Percentiles rank a stretch among this genome's conserved stretches.
Evolutionary conservation across 1,140 invertebrate species (phyloP).

Genomic region (Zaprionus ornatus): DNA sequence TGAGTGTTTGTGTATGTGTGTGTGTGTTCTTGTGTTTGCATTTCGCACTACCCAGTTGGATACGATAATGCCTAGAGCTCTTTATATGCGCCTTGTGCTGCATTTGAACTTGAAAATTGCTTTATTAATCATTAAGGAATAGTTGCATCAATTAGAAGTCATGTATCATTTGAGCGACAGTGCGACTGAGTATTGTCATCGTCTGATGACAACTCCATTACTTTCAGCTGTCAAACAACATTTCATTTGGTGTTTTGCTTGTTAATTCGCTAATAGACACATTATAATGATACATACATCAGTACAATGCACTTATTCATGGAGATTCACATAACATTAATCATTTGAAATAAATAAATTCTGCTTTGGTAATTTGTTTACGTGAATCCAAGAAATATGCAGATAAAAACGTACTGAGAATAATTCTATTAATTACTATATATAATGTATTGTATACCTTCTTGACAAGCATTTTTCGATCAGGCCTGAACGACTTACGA

Average conservation of each 20-base stretch:
- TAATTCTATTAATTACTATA: no score
- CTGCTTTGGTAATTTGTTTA: no score
- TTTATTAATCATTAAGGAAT: slow-evolving; percentile 80
- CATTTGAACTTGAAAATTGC: slow-evolving; percentile 78
- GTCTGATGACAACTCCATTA: neutral
- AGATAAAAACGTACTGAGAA: no score
- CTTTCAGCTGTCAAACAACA: neutral
- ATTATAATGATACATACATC: neutral
- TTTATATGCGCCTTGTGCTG: slow-evolving; percentile 48
- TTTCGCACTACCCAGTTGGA: neutral
- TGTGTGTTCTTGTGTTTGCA: neutral
- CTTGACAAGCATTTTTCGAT: no score
- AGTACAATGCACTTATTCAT: no score
- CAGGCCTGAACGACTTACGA: no score
- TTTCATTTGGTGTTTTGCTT: neutral
- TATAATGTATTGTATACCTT: no score
- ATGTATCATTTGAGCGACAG: slow-evolving; percentile 55
- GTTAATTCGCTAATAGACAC: neutral
- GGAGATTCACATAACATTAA: no score
- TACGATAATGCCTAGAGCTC: slow-evolving; percentile 1
- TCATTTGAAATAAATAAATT: no score
- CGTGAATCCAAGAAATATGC: no score
- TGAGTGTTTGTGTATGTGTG: slow-evolving; percentile 9
- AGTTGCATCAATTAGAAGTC: slow-evolving; percentile 62
- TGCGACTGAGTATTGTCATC: neutral